These are phyloP conservation scores for Tinea trinotella DNA, from an alignment of 2,888 invertebrate species.

Conservation along the genomic window DNA sequence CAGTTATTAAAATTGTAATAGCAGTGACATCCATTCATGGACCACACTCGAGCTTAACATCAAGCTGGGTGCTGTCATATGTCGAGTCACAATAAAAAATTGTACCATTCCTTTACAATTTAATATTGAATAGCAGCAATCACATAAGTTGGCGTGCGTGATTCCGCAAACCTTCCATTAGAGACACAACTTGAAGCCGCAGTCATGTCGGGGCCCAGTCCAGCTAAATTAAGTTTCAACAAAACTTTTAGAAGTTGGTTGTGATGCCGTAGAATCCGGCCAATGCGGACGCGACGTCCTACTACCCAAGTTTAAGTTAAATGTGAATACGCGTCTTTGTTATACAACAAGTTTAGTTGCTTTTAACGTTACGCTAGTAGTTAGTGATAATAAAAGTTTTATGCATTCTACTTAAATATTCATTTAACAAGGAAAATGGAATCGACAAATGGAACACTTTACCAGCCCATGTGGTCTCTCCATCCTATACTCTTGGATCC, in stretches of 20 bases:
- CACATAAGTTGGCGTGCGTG: slow-evolving; percentile 13
- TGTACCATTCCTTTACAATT: slow-evolving; percentile 1
- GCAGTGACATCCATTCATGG: too few relatives aligned
- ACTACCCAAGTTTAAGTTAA: neutral
- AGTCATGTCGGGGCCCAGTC: slow-evolving; percentile 29
- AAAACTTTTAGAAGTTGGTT: slow-evolving; percentile 15
- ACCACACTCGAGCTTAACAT: too few relatives aligned
- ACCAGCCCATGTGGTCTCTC: too few relatives aligned
- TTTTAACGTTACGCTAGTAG: neutral
- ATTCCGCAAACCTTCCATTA: slow-evolving; percentile 5
- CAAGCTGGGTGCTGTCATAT: too few relatives aligned
- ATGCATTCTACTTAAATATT: too few relatives aligned
- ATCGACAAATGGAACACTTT: too few relatives aligned
- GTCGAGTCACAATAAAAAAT: too few relatives aligned
- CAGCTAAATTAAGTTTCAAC: slow-evolving; percentile 44
- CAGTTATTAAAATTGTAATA: too few relatives aligned
- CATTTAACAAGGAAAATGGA: too few relatives aligned
- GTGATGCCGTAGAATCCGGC: neutral
- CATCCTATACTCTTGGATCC: too few relatives aligned
- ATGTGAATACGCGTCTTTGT: slow-evolving; percentile 3
- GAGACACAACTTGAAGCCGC: neutral
- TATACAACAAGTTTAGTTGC: neutral
- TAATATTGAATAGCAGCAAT: slow-evolving; percentile 2
- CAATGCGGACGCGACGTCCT: neutral
- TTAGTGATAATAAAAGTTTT: too few relatives aligned